Percentiles rank a stretch among this genome's conserved stretches.
phyloP scores from a whole-genome alignment of 2,797 vertebrate species.

The Sebastes steindachneri region DNA sequence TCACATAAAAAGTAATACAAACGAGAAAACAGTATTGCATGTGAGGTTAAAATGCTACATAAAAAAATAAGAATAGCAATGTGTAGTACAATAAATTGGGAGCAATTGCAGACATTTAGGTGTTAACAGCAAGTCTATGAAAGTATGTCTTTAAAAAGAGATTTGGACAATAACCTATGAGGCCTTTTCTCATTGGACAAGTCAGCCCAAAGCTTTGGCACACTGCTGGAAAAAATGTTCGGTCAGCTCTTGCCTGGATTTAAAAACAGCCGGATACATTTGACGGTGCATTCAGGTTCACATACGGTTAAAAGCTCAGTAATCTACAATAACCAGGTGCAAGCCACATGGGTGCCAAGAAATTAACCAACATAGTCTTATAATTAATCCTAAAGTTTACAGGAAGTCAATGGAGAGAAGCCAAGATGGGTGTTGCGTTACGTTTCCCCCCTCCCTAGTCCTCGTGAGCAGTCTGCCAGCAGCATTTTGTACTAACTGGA shows the following conservation, averaged over 20 bases:
- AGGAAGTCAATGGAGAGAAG: conserved; percentile 37
- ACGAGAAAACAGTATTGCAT: background rate
- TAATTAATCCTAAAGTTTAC: conserved; percentile 59
- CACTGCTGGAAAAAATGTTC: background rate
- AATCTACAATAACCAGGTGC: conserved; percentile 52
- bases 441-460: conserved; percentile 22
- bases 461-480: conserved; percentile 16
- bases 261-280: conserved; percentile 17
- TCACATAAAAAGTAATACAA: background rate
- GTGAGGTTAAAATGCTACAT: background rate
- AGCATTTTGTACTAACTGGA: conserved; percentile 19
- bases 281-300: conserved; percentile 31
- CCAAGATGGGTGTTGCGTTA: conserved; percentile 29
- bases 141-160: background rate
- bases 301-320: conserved; percentile 42
- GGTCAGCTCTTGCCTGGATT: background rate
- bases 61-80: background rate
- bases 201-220: background rate
- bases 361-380: conserved; percentile 48
- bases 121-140: background rate
- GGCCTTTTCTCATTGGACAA: background rate
- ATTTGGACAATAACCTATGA: background rate
- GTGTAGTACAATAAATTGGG: background rate
- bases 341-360: conserved; percentile 48
- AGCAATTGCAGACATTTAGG: background rate